These are phyloP conservation scores for Rotaria magnacalcarata DNA, from an alignment of 2,888 invertebrate genomes.

Conservation along the genomic window DNA sequence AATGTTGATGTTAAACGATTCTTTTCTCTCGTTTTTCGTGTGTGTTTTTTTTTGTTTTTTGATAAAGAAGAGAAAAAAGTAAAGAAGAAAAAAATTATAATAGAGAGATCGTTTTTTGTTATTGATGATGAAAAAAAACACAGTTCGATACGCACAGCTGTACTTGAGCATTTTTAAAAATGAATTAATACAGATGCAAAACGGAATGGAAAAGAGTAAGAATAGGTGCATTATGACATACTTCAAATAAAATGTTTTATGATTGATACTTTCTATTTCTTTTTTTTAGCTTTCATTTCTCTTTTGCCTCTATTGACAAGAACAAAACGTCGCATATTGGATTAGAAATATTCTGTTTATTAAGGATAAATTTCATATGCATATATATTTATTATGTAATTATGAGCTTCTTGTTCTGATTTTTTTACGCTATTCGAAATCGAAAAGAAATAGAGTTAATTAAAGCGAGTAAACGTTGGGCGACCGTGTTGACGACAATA, in stretches of 20 bases:
- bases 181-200: background rate
- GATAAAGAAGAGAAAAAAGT: background rate
- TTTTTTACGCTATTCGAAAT: background rate
- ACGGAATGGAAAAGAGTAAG: too few species aligned
- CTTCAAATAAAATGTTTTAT: too few species aligned
- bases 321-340: background rate
- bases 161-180: background rate
- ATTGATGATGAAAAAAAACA: background rate
- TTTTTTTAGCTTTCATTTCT: background rate
- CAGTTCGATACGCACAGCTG: background rate
- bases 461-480: background rate
- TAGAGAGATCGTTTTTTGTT: background rate
- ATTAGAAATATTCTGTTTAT: slow-evolving; percentile 1
- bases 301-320: background rate
- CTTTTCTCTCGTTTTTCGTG: background rate
- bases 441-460: background rate
- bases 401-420: background rate
- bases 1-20: background rate
- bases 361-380: background rate
- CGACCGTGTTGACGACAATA: slow-evolving; percentile 44
- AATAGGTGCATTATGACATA: too few species aligned
- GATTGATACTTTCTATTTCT: too few species aligned
- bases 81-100: background rate
- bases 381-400: background rate
- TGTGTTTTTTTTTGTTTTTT: background rate